phyloP scores from a whole-genome alignment of 2,888 invertebrate species.

The Erynnis tages region DNA sequence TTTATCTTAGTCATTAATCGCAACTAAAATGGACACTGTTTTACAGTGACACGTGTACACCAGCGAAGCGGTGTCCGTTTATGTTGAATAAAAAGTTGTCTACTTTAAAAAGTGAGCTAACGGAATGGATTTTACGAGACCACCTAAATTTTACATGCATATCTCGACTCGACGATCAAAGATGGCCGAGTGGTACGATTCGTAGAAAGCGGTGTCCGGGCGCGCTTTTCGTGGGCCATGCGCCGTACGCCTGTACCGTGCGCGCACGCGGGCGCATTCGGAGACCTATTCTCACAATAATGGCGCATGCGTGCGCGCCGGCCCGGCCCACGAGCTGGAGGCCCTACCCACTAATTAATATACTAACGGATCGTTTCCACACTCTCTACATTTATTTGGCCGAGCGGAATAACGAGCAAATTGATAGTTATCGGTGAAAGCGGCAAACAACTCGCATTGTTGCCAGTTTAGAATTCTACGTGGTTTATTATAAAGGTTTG shows the following conservation, averaged over 20 bases:
- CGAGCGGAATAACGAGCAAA: conserved; percentile 45
- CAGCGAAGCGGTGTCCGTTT: too few relatives aligned
- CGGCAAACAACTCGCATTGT: background rate
- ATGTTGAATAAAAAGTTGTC: too few relatives aligned
- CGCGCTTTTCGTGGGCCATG: conserved; percentile 47
- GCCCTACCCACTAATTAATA: conserved; percentile 61
- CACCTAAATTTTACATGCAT: background rate
- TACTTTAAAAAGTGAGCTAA: too few relatives aligned
- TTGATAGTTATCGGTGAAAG: conserved; percentile 14
- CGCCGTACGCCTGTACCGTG: too few relatives aligned
- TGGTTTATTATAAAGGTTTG: too few relatives aligned
- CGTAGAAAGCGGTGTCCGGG: conserved; percentile 47
- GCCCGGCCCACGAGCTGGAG: conserved; percentile 44
- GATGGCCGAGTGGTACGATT: conserved; percentile 20
- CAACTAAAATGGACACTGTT: too few relatives aligned
- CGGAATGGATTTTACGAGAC: background rate
- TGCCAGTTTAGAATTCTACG: too few relatives aligned
- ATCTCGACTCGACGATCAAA: conserved; percentile 1
- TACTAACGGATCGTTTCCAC: conserved; percentile 61
- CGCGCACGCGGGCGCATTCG: conserved; percentile 47
- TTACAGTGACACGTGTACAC: too few relatives aligned
- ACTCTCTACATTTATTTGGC: conserved; percentile 56
- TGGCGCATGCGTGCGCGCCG: conserved; percentile 39
- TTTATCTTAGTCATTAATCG: too few relatives aligned
- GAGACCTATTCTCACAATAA: conserved; percentile 53